Evolutionary conservation across 2,888 invertebrate genomes (phyloP), one percentile per base, ranked within the genome.

Genomic region (Idaea dimidiata): DNA sequence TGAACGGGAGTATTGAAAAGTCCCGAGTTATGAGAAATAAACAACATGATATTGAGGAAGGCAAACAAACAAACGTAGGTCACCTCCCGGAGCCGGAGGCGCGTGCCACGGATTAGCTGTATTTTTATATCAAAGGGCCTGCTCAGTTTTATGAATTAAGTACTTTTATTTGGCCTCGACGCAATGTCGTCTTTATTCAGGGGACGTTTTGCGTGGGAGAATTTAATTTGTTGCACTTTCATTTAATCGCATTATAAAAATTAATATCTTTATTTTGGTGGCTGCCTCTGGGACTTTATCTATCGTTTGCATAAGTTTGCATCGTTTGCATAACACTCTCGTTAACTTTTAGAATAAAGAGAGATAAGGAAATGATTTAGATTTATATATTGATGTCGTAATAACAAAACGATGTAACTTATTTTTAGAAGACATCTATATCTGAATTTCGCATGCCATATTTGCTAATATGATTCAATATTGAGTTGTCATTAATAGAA

Each of bases 51-150:
- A 78, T 75, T 73, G 79, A 78, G 80, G 75, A 82, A 80, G 78
- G 78, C 83, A 87, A 87, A 88, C 86, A 82, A 80, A 83, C 80
- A 86, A 85, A 84, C 83, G 77, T 72, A 78, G 83, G 80, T 81
- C 80, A 81, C 82, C 83, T 82, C 85, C 86, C 83, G 84, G 77
- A 74, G 85, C 71, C 78, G 72, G 67, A 78, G 73, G 84, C 91
- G 90, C 91, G 91, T 91, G 91, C 84, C 88, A 64, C 66, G 89
- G 91, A 90, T 92, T 91, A 90, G 79, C 74, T 78, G 81, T 82
- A 91, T 91, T 92, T 91, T 92, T 90, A 91, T 91, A 91, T 91
- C 86, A 91, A 91, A 91, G 86, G 84, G 79, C 78, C 79, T 78
- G 84, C 86, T 86, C 83, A 84, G 81, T 86, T 86, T 89, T 89